Evolutionary conservation across 2,888 invertebrate genomes (phyloP), one percentile per base, ranked within the genome.

Genomic region (Epinotia bilunana): DNA sequence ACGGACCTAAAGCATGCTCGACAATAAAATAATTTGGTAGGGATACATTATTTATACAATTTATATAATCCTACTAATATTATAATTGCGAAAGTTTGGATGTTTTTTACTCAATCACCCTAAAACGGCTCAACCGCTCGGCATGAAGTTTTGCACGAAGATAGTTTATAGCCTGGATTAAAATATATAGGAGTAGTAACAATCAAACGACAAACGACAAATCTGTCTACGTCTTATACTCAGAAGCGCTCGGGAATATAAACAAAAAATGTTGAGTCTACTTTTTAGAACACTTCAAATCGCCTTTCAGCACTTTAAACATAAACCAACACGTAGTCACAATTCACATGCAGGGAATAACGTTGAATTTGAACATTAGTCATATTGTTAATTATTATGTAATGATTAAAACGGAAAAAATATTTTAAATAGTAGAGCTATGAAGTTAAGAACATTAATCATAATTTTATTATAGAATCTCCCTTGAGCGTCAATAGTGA

Each of bases 261-360:
- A 65, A 74, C 74, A 74, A 74, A 18, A 39, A 65, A 33, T 60
- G 58, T 60, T n/a, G 33, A 12, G 39, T 65, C 71, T 64, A 61
- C 61, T 74, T 53, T 65, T 70, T 55, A 74, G 71, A 74, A 61
- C 60, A 65, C 71, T 71, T 65, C 71, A 65, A 6, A 53, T 65
- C 74, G 60, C 70, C 70, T 13, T 20, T 69, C 39, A 20, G 39
- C 58, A 28, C 58, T 13, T 7, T 33, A 13, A 70, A 13, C 49
- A 64, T 33, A 43, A 43, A 62, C 33, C n/a, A 11, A 43, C 57
- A 12, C 18, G 12, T 7, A 20, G 18, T 20, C n/a, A 62, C 0
- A 33, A 33, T 33, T 33, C 33, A 33, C 33, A 33, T 33, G 33
- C 6, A 33, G 33, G 33, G 33, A 6, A n/a, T 49, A 49, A 49